Evolutionary conservation across 2,888 invertebrate genomes (phyloP), one percentile per base, ranked within the genome.

Genomic region (Caenorhabditis angaria): DNA sequence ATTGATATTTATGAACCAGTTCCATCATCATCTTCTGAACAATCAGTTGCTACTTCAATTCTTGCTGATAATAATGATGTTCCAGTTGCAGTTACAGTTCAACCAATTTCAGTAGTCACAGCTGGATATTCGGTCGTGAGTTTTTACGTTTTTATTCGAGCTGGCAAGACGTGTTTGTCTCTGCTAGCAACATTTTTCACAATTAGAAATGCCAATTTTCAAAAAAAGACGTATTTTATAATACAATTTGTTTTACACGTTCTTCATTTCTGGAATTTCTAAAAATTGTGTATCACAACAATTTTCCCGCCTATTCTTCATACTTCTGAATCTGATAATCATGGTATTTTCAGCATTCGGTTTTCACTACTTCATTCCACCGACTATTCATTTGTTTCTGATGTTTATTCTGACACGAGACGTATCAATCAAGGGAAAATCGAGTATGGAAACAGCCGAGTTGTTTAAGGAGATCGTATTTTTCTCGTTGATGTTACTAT

Each of bases 281-380:
- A n/a, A n/a, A n/a, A n/a, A n/a, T n/a, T n/a, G n/a, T n/a, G n/a
- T n/a, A n/a, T n/a, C n/a, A n/a, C n/a, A n/a, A n/a, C n/a, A n/a
- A n/a, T n/a, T n/a, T n/a, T n/a, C n/a, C n/a, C n/a, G n/a, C n/a
- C n/a, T n/a, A n/a, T n/a, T n/a, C n/a, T n/a, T n/a, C n/a, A n/a
- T n/a, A n/a, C n/a, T n/a, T n/a, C n/a, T n/a, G n/a, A n/a, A n/a
- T n/a, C n/a, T n/a, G n/a, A n/a, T n/a, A n/a, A 27, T 22, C 12
- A 24, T 57, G n/a, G 48, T 29, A n/a, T 68, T 59, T 68, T 22
- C 59, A 70, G 66, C 50, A 27, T n/a, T 67, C 71, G 25, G 66
- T 67, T 18, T 71, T 71, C 58, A 56, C 66, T 2, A 63, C 62
- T 18, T 6, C 24, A 2, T 28, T 61, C 41, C 60, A 47, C 5